These are phyloP conservation scores for Orthosia gracilis DNA, from an alignment of 2,888 invertebrate species.

Conservation along the genomic window DNA sequence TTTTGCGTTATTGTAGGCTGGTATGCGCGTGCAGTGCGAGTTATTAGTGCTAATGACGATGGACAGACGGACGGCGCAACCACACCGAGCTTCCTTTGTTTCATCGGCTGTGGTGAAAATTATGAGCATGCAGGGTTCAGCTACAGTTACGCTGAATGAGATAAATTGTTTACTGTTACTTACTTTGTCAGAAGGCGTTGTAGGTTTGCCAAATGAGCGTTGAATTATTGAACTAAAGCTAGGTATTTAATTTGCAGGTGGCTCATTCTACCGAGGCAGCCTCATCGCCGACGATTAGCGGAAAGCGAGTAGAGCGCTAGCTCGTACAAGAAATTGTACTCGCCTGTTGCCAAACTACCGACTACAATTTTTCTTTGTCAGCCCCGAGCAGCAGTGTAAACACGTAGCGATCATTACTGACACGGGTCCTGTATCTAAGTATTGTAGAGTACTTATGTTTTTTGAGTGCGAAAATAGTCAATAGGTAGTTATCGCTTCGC, in stretches of 20 bases:
- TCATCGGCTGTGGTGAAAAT: constrained; percentile 59
- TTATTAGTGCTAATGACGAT: constrained; percentile 87
- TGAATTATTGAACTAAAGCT: background rate
- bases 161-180: constrained; percentile 26
- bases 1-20: constrained; percentile 77
- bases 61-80: constrained; percentile 75
- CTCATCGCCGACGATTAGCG: background rate
- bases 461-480: background rate
- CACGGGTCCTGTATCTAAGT: no score
- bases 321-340: no score
- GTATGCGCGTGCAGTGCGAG: constrained; percentile 77
- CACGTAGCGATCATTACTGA: background rate
- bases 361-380: background rate
- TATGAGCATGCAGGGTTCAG: constrained; percentile 27
- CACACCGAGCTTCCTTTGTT: constrained; percentile 81
- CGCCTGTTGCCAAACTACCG: background rate
- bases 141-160: constrained; percentile 40
- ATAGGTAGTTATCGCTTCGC: background rate
- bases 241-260: background rate
- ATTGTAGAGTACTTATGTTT: background rate
- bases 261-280: background rate
- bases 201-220: constrained; percentile 13
- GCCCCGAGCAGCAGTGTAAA: background rate
- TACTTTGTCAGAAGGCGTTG: constrained; percentile 22
- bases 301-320: background rate